Conservation (phyloP, 2,888 invertebrate species). For the Epistrophella euchroma region DNA sequence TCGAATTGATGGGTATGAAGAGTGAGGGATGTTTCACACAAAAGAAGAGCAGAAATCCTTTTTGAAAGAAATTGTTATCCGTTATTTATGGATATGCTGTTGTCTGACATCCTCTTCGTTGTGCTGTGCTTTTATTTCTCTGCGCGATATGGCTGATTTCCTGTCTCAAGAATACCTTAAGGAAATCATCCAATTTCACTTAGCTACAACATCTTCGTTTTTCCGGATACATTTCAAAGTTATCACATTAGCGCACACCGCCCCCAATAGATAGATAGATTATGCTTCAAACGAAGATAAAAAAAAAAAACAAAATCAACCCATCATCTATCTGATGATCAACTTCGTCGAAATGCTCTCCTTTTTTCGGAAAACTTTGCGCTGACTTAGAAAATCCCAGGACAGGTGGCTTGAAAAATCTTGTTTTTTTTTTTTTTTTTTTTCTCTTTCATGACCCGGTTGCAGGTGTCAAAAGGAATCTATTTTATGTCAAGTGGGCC, state of each 20-base stretch:
- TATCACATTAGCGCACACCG: slow-evolving; percentile 54
- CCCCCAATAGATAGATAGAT: slow-evolving; percentile 17
- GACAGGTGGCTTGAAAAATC: slow-evolving; percentile 8
- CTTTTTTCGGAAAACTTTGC: not conserved
- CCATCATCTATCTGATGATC: slow-evolving; percentile 55
- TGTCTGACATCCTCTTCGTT: slow-evolving; percentile 15
- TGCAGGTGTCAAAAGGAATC: slow-evolving; percentile 64
- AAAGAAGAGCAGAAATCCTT: slow-evolving; percentile 30
- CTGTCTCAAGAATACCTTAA: slow-evolving; percentile 23
- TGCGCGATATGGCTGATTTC: not conserved
- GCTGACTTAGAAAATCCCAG: not conserved
- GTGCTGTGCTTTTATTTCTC: not conserved
- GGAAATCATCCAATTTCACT: slow-evolving; percentile 70
- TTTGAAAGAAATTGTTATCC: slow-evolving; percentile 56
- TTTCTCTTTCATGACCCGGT: not conserved
- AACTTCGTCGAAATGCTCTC: slow-evolving; percentile 8
- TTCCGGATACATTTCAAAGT: slow-evolving; percentile 57
- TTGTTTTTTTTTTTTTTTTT: not conserved
- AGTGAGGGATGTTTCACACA: slow-evolving; percentile 10
- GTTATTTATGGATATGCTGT: slow-evolving; percentile 48
- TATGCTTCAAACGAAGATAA: not conserved
- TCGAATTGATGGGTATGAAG: not conserved
- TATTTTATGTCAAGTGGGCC: slow-evolving; percentile 73
- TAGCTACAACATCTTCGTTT: slow-evolving; percentile 54
- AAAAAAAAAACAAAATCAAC: not conserved